phyloP scores from a whole-genome alignment of 1,140 invertebrate species.

The Drosophila sproati region DNA sequence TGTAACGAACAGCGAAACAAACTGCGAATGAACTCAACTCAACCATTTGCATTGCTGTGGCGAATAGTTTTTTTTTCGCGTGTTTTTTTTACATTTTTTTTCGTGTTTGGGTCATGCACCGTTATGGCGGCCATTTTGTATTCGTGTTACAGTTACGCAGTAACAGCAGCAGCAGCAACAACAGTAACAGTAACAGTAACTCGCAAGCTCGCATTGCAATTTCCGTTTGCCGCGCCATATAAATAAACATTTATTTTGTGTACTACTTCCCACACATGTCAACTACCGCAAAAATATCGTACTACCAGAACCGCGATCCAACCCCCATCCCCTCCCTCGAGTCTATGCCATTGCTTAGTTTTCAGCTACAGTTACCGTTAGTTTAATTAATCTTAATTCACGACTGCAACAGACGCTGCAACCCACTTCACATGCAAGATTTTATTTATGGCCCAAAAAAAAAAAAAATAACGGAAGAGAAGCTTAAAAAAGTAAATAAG shows the following conservation, averaged over 20 bases:
- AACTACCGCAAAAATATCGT: slow-evolving; percentile 49
- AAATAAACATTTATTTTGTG: slow-evolving; percentile 81
- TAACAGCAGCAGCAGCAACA: slow-evolving; percentile 5
- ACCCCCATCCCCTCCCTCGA: slow-evolving; percentile 2
- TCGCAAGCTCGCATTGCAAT: slow-evolving; percentile 64
- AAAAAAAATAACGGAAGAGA: slow-evolving; percentile 27
- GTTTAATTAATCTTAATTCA: slow-evolving; percentile 82
- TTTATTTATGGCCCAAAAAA: slow-evolving; percentile 71
- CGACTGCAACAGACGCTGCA: slow-evolving; percentile 72
- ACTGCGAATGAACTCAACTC: slow-evolving; percentile 51
- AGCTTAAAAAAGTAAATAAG: slow-evolving; percentile 1
- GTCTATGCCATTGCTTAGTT: slow-evolving; percentile 57
- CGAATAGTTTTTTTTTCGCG: slow-evolving; percentile 24
- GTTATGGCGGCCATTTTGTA: slow-evolving; percentile 77
- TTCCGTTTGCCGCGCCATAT: slow-evolving; percentile 74
- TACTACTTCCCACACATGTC: slow-evolving; percentile 65
- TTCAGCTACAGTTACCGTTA: slow-evolving; percentile 73
- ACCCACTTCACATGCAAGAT: slow-evolving; percentile 74
- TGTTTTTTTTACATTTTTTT: slow-evolving; percentile 2
- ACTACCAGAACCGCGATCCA: not conserved
- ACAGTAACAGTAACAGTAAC: slow-evolving; percentile 18
- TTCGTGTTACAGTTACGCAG: slow-evolving; percentile 50
- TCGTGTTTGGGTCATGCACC: slow-evolving; percentile 56
- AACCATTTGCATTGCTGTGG: slow-evolving; percentile 44
- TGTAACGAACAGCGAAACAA: slow-evolving; percentile 44